Evolutionary conservation across 1,140 invertebrate genomes (phyloP).

Genomic region (Ceratina australensis): DNA sequence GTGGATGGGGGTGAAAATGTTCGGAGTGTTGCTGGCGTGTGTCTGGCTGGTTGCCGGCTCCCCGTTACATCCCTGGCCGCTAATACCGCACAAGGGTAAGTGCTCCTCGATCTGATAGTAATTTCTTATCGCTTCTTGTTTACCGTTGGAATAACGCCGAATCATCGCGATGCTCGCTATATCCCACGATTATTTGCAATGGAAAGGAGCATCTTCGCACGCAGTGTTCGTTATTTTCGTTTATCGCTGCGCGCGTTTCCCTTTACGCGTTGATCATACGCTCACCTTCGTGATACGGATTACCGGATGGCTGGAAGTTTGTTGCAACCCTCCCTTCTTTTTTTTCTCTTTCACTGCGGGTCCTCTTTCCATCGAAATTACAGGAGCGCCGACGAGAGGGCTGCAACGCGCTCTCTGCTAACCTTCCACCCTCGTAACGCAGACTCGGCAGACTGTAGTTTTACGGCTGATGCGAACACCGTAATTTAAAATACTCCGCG

Average conservation of each 20-base stretch:
- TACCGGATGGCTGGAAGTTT: constrained; percentile 29
- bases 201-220: neutral
- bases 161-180: neutral
- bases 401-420: neutral
- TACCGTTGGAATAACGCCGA: neutral
- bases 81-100: constrained; percentile 64
- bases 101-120: constrained; percentile 23
- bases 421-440: neutral
- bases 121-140: constrained; percentile 23
- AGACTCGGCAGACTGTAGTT: constrained; percentile 39
- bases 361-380: constrained; percentile 31
- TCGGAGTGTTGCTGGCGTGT: constrained; percentile 62
- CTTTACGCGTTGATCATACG: constrained; percentile 6
- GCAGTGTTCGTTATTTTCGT: no score
- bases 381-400: constrained; percentile 11
- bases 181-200: no score
- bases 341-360: neutral
- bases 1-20: constrained; percentile 63
- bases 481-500: constrained; percentile 48
- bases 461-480: constrained; percentile 43
- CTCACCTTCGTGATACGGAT: constrained; percentile 9
- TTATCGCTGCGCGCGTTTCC: neutral
- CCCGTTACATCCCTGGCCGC: constrained; percentile 59
- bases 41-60: constrained; percentile 62
- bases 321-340: constrained; percentile 24